Evolutionary conservation across 2,113 vertebrate species (phyloP), one percentile per base, ranked within the genome.

Genomic region (human): DNA sequence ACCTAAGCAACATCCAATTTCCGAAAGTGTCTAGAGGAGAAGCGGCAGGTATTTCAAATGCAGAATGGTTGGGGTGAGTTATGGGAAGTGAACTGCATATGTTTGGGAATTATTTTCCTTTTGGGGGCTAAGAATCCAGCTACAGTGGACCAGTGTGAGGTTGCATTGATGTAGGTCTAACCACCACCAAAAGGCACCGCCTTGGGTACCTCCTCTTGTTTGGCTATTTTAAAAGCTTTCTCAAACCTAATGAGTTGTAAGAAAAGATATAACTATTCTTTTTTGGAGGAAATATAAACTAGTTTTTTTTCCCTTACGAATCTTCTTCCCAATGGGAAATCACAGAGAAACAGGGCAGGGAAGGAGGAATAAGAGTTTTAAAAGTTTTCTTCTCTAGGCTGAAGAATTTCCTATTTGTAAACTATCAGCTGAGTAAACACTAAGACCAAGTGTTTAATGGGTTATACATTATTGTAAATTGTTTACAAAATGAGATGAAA

Each of bases 331-430:
- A 68, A 4, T 90, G 66, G 45, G 68, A 92, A 96, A 89, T 75
- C 20, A 52, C 32, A 23, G 25, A 70, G 38, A 95, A 78, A 84
- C 88, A 92, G 89, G 90, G 18, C 57, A 81, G 18, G 84, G 10
- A 57, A 76, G 57, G 57, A 64, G 7, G 73, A 85, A 38, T 3
- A 68, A n/a, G 66, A 57, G 68, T 35, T 94, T 96, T 93, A 61
- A 22, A 88, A 75, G 30, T 93, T 90, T 93, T 75, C 6, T 64
- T 76, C 13, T 30, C 76, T 64, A 50, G 73, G 55, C 66, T 86
- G 94, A 90, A 94, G 40, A 78, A 89, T 83, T 94, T 86, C 59
- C n/a, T 78, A 27, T 89, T 95, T 90, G 50, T 94, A 96, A 94
- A 80, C 73, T 88, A 22, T 76, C 35, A 75, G 66, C 30, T 22